phyloP scores from a whole-genome alignment of 2,113 vertebrate genomes.

The Podilymbus podiceps region DNA sequence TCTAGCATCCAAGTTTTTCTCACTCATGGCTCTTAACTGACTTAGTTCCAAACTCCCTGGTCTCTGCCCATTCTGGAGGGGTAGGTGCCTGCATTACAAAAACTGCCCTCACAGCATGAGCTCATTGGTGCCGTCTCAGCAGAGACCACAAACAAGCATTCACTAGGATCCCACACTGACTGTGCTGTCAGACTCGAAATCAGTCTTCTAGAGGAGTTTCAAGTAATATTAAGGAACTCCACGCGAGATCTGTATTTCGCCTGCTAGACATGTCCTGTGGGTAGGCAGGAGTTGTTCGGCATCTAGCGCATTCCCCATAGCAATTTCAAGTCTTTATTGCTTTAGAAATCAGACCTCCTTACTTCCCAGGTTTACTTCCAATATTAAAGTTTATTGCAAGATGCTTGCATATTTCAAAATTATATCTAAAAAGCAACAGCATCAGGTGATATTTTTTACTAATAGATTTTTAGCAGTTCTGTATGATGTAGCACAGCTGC shows the following conservation, averaged over 20 bases:
- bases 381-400: background rate
- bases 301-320: background rate
- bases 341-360: background rate
- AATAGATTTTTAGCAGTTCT: background rate
- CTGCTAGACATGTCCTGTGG: background rate
- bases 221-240: background rate
- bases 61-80: background rate
- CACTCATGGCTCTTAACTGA: background rate
- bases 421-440: background rate
- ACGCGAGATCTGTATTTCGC: background rate
- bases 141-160: background rate
- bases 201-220: background rate
- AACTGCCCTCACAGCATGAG: background rate
- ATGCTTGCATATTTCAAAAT: background rate
- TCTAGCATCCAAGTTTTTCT: background rate
- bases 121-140: background rate
- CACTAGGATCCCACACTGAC: background rate
- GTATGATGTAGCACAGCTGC: background rate
- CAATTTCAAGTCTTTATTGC: background rate
- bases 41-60: background rate
- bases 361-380: background rate
- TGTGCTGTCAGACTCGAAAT: background rate
- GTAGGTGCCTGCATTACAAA: background rate
- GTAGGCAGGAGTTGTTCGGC: background rate
- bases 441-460: background rate